These are phyloP conservation scores for Genyomyrus donnyi DNA, from an alignment of 2,113 vertebrate species.

Conservation along the genomic window DNA sequence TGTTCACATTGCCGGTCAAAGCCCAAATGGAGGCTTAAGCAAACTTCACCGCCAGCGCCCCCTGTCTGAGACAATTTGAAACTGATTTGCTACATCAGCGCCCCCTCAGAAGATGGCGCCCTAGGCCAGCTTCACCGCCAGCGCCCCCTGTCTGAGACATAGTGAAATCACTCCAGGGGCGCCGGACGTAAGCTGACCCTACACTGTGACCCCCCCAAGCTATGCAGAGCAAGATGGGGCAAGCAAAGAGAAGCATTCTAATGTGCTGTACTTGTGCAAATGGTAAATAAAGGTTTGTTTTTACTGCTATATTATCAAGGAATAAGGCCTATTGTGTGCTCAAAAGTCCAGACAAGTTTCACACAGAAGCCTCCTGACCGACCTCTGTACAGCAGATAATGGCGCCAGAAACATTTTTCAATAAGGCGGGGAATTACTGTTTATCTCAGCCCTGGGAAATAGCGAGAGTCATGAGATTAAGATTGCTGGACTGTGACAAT, in stretches of 20 bases:
- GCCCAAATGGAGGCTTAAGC: not conserved
- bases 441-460: not conserved
- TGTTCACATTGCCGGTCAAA: not conserved
- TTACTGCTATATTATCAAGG: not conserved
- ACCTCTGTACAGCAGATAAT: conserved; percentile 9
- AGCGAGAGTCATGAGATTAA: not conserved
- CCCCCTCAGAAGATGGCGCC: not conserved
- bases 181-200: not conserved
- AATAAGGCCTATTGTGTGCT: not conserved
- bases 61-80: not conserved
- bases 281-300: not conserved
- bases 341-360: not conserved
- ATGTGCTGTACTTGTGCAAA: not conserved
- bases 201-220: not conserved
- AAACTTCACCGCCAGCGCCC: not conserved
- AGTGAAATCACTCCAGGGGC: not conserved
- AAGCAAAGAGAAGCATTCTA: not conserved
- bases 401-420: not conserved
- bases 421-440: not conserved
- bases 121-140: too few species aligned
- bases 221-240: not conserved
- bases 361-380: not conserved
- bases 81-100: too few species aligned
- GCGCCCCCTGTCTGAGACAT: too few species aligned
- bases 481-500: not conserved